A percentile compares a stretch with the other conserved stretches of the same genome.
Conservation (phyloP, 2,113 vertebrate genomes). For the Brienomyrus brachyistius region DNA sequence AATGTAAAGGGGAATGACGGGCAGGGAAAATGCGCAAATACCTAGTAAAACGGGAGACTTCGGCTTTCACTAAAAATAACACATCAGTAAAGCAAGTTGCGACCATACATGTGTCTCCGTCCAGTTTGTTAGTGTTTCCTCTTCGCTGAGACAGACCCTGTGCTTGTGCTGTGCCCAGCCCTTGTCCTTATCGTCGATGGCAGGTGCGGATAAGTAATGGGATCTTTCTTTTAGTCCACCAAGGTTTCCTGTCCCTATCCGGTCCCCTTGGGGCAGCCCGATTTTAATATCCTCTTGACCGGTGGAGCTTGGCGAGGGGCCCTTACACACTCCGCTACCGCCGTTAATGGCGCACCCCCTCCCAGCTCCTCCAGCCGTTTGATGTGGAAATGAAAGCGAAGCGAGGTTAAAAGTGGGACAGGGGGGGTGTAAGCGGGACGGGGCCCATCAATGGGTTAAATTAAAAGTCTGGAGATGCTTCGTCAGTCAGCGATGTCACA, state of each 20-base stretch:
- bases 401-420: constrained; percentile 35
- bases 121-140: constrained; percentile 2
- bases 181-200: constrained; percentile 15
- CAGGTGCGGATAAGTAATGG: constrained; percentile 19
- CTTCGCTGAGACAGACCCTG: not conserved
- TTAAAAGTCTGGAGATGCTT: constrained; percentile 55
- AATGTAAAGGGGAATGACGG: not conserved
- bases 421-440: constrained; percentile 22
- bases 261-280: constrained; percentile 42
- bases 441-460: constrained; percentile 59
- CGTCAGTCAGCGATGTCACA: constrained; percentile 49
- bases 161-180: not conserved
- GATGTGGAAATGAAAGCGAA: constrained; percentile 70
- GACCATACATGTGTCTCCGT: not conserved
- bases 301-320: constrained; percentile 68
- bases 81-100: not conserved
- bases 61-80: not conserved
- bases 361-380: constrained; percentile 51
- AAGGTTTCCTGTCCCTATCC: constrained; percentile 13
- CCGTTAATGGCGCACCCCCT: constrained; percentile 60
- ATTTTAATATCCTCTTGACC: constrained; percentile 74
- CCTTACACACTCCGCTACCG: constrained; percentile 61
- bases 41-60: not conserved
- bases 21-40: not conserved
- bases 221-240: constrained; percentile 14